Conservation (phyloP, 2,113 vertebrate species). For the Laticauda laticaudata region DNA sequence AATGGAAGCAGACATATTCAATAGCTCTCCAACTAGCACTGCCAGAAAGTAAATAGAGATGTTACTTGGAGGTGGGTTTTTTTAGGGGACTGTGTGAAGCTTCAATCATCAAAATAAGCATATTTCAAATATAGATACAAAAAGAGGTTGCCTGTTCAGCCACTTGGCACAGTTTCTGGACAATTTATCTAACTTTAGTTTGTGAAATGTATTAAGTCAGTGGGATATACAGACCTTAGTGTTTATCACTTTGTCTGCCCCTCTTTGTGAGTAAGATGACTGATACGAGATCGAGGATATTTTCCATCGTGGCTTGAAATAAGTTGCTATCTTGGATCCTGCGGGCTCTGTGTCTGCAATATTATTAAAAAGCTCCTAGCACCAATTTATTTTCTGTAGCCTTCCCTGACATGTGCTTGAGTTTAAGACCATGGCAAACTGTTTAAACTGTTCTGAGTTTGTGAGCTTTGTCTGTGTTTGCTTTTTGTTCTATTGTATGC, state of each 20-base stretch:
- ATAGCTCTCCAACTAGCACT: not conserved
- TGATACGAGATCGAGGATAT: not conserved
- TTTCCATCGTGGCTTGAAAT: not conserved
- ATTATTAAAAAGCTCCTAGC: not conserved
- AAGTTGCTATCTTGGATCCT: not conserved
- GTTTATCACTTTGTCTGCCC: not conserved
- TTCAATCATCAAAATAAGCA: not conserved
- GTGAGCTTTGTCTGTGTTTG: not conserved
- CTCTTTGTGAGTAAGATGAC: not conserved
- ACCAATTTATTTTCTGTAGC: not conserved
- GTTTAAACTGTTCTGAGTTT: not conserved
- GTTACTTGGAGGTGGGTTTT: not conserved
- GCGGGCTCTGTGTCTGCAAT: not conserved
- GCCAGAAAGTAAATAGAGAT: not conserved
- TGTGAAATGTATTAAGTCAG: not conserved
- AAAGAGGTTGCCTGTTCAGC: not conserved
- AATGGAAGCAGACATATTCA: not conserved
- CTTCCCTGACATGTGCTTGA: not conserved
- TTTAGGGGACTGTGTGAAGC: not conserved
- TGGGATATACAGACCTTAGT: not conserved
- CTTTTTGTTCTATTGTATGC: not conserved
- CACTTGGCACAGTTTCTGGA: not conserved
- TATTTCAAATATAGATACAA: not conserved
- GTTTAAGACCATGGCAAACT: not conserved
- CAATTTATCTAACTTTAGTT: not conserved